Percentiles rank a stretch among this genome's conserved stretches.
Evolutionary conservation across 37 sponge, comb jelly and placozoan species (phyloP).

Genomic region (Axinella damicornis): DNA sequence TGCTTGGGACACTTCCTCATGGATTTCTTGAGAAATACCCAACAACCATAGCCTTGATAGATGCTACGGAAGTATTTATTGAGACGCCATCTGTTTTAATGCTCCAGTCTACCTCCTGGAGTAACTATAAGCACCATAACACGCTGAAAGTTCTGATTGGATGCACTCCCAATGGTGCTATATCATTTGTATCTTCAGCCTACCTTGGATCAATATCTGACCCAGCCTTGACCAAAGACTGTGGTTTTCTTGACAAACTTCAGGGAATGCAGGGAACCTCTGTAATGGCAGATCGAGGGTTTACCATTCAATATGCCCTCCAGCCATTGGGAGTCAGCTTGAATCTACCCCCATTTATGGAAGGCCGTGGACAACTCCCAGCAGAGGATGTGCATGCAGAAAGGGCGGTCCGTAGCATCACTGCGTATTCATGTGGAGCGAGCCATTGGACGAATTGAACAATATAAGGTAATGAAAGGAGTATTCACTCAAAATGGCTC

Average conservation of each 20-base stretch:
- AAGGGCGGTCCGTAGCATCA: too few species aligned
- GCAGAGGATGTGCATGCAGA: too few species aligned
- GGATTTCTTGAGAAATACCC: slow-evolving; percentile 18
- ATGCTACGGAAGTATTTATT: slow-evolving; percentile 40
- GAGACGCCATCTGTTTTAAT: slow-evolving; percentile 29
- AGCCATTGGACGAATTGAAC: too few species aligned
- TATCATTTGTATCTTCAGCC: not conserved
- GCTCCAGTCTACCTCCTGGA: slow-evolving; percentile 41
- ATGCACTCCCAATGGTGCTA: slow-evolving; percentile 21
- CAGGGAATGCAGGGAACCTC: too few species aligned
- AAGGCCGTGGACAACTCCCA: too few species aligned
- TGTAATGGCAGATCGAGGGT: too few species aligned
- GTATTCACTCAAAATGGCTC: too few species aligned
- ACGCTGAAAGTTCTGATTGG: slow-evolving; percentile 2
- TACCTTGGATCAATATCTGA: slow-evolving; percentile 26
- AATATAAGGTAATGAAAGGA: too few species aligned
- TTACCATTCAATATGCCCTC: too few species aligned
- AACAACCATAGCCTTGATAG: slow-evolving; percentile 20
- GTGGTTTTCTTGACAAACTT: slow-evolving; percentile 17
- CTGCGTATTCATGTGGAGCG: too few species aligned
- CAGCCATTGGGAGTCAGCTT: too few species aligned
- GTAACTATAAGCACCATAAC: slow-evolving; percentile 4
- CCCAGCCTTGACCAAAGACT: not conserved
- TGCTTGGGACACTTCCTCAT: slow-evolving; percentile 22
- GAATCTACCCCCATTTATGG: too few species aligned